These are phyloP conservation scores for Lochmaea crataegi DNA, from an alignment of 2,888 invertebrate genomes.

Conservation along the genomic window DNA sequence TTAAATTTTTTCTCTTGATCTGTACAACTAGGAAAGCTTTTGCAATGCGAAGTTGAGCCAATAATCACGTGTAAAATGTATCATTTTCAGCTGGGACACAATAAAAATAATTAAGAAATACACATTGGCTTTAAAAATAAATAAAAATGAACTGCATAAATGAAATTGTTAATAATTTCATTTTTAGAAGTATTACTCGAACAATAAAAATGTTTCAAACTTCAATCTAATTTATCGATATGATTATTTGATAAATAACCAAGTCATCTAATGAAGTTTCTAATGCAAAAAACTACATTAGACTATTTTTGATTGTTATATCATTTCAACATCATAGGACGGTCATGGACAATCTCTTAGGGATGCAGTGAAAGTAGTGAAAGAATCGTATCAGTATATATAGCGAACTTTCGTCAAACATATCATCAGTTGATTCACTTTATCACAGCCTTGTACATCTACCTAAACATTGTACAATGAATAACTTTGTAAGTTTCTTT, in stretches of 20 bases:
- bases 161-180: too few species aligned
- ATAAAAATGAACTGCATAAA: too few species aligned
- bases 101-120: too few species aligned
- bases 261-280: conserved; percentile 25
- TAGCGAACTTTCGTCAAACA: conserved; percentile 48
- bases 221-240: not conserved
- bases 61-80: too few species aligned
- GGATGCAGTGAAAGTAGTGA: conserved; percentile 58
- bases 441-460: conserved; percentile 36
- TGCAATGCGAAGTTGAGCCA: too few species aligned
- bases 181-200: too few species aligned
- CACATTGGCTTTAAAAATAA: too few species aligned
- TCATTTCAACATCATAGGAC: conserved; percentile 40
- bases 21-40: too few species aligned
- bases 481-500: conserved; percentile 60
- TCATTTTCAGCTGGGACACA: too few species aligned
- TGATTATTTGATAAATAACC: not conserved
- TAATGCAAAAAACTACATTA: conserved; percentile 31
- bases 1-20: too few species aligned
- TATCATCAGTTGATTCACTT: conserved; percentile 56
- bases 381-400: conserved; percentile 55
- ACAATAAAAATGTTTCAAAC: too few species aligned
- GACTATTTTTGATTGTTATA: conserved; percentile 44
- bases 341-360: conserved; percentile 47
- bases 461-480: conserved; percentile 55